Conservation (phyloP, 2,797 vertebrate genomes). For the Zonotrichia albicollis region DNA sequence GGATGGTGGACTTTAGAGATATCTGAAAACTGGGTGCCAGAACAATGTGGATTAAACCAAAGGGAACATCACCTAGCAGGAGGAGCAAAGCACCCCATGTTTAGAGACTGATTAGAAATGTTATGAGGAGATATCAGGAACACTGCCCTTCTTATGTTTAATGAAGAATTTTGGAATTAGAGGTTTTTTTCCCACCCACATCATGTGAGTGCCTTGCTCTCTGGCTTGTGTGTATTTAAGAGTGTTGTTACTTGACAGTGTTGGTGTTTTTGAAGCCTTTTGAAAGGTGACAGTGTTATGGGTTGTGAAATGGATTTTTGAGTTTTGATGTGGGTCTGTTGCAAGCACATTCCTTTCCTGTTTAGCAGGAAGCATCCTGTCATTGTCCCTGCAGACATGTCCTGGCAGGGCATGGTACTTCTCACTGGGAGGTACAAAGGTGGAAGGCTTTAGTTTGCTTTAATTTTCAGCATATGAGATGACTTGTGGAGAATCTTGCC, state of each 20-base stretch:
- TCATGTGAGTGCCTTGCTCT: not conserved
- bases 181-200: not conserved
- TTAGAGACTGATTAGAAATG: not conserved
- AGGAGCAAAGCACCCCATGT: not conserved
- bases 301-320: not conserved
- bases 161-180: not conserved
- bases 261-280: not conserved
- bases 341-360: not conserved
- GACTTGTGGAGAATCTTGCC: not conserved
- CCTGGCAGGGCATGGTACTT: not conserved
- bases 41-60: not conserved
- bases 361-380: slow-evolving; percentile 8
- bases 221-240: not conserved
- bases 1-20: not conserved
- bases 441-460: not conserved
- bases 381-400: not conserved
- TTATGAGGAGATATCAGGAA: not conserved
- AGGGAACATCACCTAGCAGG: not conserved
- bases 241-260: not conserved
- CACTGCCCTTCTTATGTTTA: rapidly evolving
- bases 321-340: not conserved
- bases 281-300: not conserved
- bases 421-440: not conserved
- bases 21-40: not conserved
- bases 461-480: not conserved